These are phyloP conservation scores for Lithodes maja DNA, from an alignment of 2,888 invertebrate genomes.

Conservation along the genomic window DNA sequence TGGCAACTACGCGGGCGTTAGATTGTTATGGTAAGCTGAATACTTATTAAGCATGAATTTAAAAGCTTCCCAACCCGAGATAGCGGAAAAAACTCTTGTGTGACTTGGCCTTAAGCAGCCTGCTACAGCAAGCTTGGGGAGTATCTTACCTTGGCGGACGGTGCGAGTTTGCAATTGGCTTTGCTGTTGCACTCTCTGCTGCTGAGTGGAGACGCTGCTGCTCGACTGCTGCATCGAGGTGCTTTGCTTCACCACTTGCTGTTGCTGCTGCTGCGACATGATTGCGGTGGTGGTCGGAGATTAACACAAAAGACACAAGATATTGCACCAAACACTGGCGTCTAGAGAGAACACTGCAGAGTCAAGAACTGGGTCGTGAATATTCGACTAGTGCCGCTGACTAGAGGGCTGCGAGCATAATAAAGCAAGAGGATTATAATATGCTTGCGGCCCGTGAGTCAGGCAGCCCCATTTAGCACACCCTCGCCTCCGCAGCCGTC, in stretches of 20 bases:
- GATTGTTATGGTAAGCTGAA: too few species aligned
- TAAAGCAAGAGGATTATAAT: conserved; percentile 65
- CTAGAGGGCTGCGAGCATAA: conserved; percentile 66
- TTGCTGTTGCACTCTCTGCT: conserved; percentile 77
- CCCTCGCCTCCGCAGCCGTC: conserved; percentile 70
- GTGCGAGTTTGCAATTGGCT: conserved; percentile 72
- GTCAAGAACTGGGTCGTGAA: conserved; percentile 53
- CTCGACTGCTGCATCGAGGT: conserved; percentile 72
- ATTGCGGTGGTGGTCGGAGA: conserved; percentile 50
- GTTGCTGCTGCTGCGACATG: conserved; percentile 67
- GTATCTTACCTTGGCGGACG: conserved; percentile 67
- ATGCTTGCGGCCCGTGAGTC: conserved; percentile 68
- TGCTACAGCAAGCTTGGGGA: conserved; percentile 14
- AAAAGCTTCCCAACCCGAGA: too few species aligned
- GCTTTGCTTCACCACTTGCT: conserved; percentile 71
- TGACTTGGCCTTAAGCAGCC: not conserved
- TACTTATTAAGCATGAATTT: too few species aligned
- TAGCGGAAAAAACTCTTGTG: too few species aligned
- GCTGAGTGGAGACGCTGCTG: conserved; percentile 76
- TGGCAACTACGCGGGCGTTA: not conserved
- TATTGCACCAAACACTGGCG: conserved; percentile 40
- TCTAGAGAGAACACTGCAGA: conserved; percentile 46
- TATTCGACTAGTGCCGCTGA: conserved; percentile 54
- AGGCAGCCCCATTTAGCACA: conserved; percentile 71
- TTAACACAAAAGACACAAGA: conserved; percentile 48